Evolutionary conservation across 64 coral and sea anemone species (phyloP).

Genomic region (Montipora foliosa): DNA sequence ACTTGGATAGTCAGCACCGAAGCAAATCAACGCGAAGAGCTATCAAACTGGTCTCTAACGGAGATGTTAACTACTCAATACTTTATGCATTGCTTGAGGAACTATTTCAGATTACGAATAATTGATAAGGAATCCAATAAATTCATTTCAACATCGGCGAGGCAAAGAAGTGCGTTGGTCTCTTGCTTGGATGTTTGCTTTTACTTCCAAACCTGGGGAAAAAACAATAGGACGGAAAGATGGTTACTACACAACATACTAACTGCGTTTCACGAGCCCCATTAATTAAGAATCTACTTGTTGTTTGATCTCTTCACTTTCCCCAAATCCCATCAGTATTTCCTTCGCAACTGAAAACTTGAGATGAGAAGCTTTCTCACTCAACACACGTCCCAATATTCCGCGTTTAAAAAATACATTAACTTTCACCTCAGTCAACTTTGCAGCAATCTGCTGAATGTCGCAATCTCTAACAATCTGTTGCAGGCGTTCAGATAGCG

Average conservation of each 20-base stretch:
- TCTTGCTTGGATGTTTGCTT: slow-evolving; percentile 89
- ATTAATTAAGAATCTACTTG: too few species aligned
- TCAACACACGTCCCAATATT: too few species aligned
- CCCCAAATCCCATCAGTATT: too few species aligned
- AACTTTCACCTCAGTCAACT: too few species aligned
- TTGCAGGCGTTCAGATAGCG: too few species aligned
- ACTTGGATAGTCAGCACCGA: neutral
- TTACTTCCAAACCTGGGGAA: slow-evolving; percentile 94
- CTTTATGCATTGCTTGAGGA: neutral
- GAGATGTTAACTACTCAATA: neutral
- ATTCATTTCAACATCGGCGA: slow-evolving; percentile 96
- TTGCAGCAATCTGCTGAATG: too few species aligned
- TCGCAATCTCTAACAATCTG: too few species aligned
- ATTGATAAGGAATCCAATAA: neutral
- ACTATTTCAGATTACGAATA: neutral
- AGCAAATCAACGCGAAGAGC: neutral
- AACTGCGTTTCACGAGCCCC: neutral
- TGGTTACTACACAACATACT: slow-evolving; percentile 8
- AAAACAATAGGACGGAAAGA: neutral
- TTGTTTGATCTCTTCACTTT: too few species aligned
- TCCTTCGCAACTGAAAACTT: too few species aligned
- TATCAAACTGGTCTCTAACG: neutral
- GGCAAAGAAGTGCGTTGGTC: slow-evolving; percentile 96
- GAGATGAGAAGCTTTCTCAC: too few species aligned
- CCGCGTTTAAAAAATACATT: too few species aligned